These are phyloP conservation scores for Myzus persicae DNA, from an alignment of 1,140 invertebrate species.

Conservation along the genomic window DNA sequence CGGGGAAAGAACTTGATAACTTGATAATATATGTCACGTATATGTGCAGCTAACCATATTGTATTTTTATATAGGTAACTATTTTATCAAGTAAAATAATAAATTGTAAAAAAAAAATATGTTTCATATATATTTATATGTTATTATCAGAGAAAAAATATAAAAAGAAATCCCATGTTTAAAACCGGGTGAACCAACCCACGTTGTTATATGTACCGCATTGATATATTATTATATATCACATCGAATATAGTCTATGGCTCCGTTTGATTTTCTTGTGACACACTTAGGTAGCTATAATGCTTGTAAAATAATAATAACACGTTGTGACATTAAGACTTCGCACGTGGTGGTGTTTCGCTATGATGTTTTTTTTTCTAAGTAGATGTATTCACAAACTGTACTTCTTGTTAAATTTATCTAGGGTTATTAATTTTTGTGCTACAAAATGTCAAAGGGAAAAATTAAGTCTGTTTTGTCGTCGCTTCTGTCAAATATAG, in stretches of 20 bases:
- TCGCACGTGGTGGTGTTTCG: background rate
- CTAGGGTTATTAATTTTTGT: background rate
- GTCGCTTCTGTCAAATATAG: background rate
- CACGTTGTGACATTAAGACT: background rate
- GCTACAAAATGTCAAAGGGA: background rate
- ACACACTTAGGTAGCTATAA: background rate
- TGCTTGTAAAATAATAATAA: background rate
- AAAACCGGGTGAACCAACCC: background rate
- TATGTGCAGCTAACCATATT: background rate
- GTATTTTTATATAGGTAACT: background rate
- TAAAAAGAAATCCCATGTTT: background rate
- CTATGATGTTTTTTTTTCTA: background rate
- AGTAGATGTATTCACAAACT: background rate
- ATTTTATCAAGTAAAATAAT: background rate
- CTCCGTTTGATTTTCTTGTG: background rate
- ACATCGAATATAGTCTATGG: background rate
- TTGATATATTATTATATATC: no score
- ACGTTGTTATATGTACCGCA: background rate
- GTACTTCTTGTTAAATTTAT: background rate
- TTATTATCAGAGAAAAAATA: background rate
- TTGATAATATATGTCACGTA: background rate
- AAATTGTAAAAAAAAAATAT: background rate
- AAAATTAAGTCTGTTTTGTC: background rate
- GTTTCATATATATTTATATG: background rate
- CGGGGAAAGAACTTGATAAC: background rate